Base-by-base conservation (phyloP, 2,113 vertebrate species). In the Plecotus auritus region DNA sequence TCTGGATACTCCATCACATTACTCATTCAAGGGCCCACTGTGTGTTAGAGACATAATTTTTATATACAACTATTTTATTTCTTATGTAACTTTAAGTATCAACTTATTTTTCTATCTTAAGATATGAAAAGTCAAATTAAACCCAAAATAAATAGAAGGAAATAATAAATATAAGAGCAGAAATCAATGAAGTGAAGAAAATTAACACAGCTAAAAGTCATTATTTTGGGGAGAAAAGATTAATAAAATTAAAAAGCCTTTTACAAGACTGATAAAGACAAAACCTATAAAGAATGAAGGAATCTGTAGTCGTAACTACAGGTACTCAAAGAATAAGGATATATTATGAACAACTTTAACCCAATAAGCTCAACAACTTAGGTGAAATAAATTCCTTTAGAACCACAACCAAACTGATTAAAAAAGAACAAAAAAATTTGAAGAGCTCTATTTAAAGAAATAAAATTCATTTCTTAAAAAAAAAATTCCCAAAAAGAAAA, bases 321-420 rank as follows among this genome's bases (percentile, higher is more conserved):
- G 72, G 76, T 45, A 94, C 35, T 88, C 67, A 64, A 95, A 91
- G 30, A 93, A 87, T 77, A 95, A 86, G 18, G 20, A 37, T 76
- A 23, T 67, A 78, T 64, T 93, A 64, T 61, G 16, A 90, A 82
- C 4, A 59, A 81, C 40, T 91, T 95, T 78, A 94, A 94, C 18
- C 37, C 76, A 95, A 69, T 69, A 83, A 92, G 64, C n/a, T 83
- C 23, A 93, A 56, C 22, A 88, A 85, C 20, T 93, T 32, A 83
- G 35, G 92, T 73, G 7, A 97, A 88, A 88, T 9, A 89, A 70
- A 91, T 69, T 88, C 56, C 42, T 94, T 92, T 96, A 93, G 95
- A 95, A 95, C 61, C 10, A 91, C 35, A 93, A 94, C 42, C 28
- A 95, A 94, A 92, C 1, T 51, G 49, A 88, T 77, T 70, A 49